A percentile compares a stretch with the other conserved stretches of the same genome.
Evolutionary conservation across 2,888 invertebrate genomes (phyloP).

Genomic region (Alloscopus bannaensis): DNA sequence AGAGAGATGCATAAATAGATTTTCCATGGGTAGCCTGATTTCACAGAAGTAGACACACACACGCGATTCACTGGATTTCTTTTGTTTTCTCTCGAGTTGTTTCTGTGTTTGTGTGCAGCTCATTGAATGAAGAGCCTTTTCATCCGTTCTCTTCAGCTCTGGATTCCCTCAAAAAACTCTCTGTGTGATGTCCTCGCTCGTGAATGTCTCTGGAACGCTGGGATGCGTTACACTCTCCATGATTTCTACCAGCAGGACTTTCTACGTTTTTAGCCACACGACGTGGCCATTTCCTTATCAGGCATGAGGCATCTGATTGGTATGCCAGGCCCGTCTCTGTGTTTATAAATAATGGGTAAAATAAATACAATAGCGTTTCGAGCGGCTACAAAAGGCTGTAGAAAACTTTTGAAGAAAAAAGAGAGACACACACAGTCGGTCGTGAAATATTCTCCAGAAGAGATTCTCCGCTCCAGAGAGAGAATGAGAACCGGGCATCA

Average conservation of each 20-base stretch:
- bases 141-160: no score
- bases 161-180: not conserved
- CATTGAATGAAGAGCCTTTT: conserved; percentile 1
- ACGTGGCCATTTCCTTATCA: conserved; percentile 34
- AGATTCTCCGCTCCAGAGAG: not conserved
- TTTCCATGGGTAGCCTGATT: conserved; percentile 2
- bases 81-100: no score
- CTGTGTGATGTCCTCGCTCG: not conserved
- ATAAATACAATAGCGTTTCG: conserved; percentile 46
- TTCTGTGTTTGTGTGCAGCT: not conserved
- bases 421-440: not conserved
- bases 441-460: conserved; percentile 6
- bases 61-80: no score
- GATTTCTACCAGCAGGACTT: conserved; percentile 8
- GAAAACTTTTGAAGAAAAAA: not conserved
- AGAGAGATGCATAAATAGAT: conserved; percentile 2
- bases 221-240: not conserved
- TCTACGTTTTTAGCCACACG: conserved; percentile 29
- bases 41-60: not conserved
- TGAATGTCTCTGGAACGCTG: not conserved
- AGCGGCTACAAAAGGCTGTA: conserved; percentile 3
- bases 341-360: conserved; percentile 60
- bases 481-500: no score
- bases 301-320: conserved; percentile 43
- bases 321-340: conserved; percentile 36